Evolutionary conservation across 2,888 invertebrate species (phyloP).

Genomic region (Prosapia bicincta): DNA sequence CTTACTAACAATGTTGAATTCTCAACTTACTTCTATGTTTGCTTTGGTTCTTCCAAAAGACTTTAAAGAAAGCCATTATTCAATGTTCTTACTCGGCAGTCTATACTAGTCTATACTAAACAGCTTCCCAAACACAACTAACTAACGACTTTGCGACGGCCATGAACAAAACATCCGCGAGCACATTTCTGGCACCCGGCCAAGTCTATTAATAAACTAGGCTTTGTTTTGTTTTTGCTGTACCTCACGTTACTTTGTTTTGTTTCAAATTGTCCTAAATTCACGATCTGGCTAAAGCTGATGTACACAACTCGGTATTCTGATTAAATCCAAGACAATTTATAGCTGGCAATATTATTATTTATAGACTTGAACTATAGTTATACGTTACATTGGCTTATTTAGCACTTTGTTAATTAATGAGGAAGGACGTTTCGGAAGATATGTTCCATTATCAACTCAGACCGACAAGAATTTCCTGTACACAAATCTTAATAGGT

Average conservation of each 20-base stretch:
- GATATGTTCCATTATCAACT: too few relatives aligned
- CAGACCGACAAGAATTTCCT: too few relatives aligned
- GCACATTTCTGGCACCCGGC: neutral
- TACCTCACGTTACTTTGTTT: neutral
- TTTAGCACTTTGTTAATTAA: too few relatives aligned
- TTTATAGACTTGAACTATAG: too few relatives aligned
- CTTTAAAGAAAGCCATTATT: conserved; percentile 13
- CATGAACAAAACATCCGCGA: neutral
- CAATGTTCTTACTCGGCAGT: too few relatives aligned
- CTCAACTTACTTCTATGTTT: conserved; percentile 21
- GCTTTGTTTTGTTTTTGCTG: neutral
- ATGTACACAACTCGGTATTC: too few relatives aligned
- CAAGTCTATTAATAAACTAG: neutral
- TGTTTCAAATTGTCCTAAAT: neutral
- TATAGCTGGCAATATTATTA: too few relatives aligned
- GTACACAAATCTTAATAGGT: too few relatives aligned
- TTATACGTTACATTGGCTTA: too few relatives aligned
- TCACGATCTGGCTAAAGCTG: neutral
- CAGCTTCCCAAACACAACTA: neutral
- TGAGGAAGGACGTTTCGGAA: too few relatives aligned
- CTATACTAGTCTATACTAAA: neutral
- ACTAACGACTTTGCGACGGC: neutral
- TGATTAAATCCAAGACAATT: too few relatives aligned
- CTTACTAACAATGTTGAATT: too few relatives aligned
- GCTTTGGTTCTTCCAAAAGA: conserved; percentile 16